A percentile compares a stretch with the other conserved stretches of the same genome.
Conservation (phyloP, 1,140 invertebrate species). For the Cheumatopsyche charites region DNA sequence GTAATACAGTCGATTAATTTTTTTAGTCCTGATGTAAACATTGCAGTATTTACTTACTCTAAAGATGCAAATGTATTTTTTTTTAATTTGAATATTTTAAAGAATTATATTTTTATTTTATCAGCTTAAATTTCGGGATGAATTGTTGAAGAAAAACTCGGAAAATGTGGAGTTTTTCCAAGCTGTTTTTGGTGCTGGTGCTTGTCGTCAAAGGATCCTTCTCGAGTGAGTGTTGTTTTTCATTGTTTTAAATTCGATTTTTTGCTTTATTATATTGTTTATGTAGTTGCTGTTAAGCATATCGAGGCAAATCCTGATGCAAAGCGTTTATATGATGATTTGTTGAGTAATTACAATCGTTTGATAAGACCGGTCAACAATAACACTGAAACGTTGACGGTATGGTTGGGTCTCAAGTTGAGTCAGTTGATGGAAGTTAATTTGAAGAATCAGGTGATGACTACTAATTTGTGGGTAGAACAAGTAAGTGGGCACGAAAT, state of each 20-base stretch:
- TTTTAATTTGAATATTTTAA: not conserved
- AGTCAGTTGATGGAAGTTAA: slow-evolving; percentile 97
- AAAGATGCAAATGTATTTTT: no score
- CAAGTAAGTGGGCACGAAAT: slow-evolving; percentile 65
- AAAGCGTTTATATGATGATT: slow-evolving; percentile 89
- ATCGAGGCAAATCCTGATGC: slow-evolving; percentile 86
- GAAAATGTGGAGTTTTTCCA: slow-evolving; percentile 36
- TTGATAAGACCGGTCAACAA: slow-evolving; percentile 94
- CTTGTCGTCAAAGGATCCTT: slow-evolving; percentile 26
- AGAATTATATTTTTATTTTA: no score
- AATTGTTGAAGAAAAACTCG: no score
- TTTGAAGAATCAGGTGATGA: slow-evolving; percentile 94
- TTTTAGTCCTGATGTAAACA: no score
- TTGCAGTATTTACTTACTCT: not conserved
- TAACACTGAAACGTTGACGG: slow-evolving; percentile 91
- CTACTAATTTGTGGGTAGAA: slow-evolving; percentile 93
- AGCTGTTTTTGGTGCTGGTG: slow-evolving; percentile 33
- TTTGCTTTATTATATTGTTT: not conserved
- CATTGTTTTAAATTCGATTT: slow-evolving; percentile 5
- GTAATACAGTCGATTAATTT: no score
- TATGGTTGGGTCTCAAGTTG: slow-evolving; percentile 88
- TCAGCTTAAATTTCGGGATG: no score
- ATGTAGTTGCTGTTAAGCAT: slow-evolving; percentile 37
- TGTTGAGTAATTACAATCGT: slow-evolving; percentile 95
- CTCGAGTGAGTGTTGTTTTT: slow-evolving; percentile 22